phyloP scores from a whole-genome alignment of 2,888 invertebrate genomes.

The Blera fallax region DNA sequence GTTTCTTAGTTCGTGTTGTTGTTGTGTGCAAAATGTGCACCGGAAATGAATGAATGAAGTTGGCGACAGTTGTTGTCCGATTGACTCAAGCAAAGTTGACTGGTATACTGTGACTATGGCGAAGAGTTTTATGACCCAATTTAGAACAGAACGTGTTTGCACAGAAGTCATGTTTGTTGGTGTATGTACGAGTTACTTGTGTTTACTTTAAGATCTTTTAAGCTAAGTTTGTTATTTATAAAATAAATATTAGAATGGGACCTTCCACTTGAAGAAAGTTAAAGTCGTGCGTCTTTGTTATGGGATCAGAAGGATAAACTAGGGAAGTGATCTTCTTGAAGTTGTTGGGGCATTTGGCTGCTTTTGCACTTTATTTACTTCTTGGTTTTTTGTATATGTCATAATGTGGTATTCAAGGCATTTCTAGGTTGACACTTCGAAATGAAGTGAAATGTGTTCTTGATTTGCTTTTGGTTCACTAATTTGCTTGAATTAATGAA shows the following conservation, averaged over 20 bases:
- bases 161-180: slow-evolving; percentile 29
- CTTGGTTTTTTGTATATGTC: no score
- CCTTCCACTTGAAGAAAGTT: neutral
- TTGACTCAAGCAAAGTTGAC: slow-evolving; percentile 40
- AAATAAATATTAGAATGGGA: neutral
- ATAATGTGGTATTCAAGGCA: no score
- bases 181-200: slow-evolving; percentile 46
- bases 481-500: no score
- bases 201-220: slow-evolving; percentile 49
- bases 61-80: slow-evolving; percentile 43
- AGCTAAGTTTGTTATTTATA: slow-evolving; percentile 38
- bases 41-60: slow-evolving; percentile 62
- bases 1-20: neutral
- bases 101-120: slow-evolving; percentile 6
- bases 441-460: no score
- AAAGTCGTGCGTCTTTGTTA: neutral
- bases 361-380: no score
- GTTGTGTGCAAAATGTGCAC: slow-evolving; percentile 32
- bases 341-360: no score
- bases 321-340: no score
- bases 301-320: no score
- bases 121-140: slow-evolving; percentile 37
- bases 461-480: no score
- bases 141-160: slow-evolving; percentile 26
- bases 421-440: no score